Evolutionary conservation across 2,888 invertebrate species (phyloP).

Genomic region (Ennomos fuscantarius): DNA sequence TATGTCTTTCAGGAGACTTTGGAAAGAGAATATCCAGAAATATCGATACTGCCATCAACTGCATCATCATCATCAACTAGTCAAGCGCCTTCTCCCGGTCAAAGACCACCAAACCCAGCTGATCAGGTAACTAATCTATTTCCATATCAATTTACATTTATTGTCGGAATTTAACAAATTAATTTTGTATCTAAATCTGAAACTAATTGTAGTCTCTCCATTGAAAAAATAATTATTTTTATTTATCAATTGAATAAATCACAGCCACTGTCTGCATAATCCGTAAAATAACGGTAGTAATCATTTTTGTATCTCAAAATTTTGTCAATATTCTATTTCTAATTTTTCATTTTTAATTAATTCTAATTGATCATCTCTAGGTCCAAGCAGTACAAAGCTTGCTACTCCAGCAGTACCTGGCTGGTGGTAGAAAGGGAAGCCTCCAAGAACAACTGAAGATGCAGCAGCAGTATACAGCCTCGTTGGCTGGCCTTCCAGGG

Average conservation of each 20-base stretch:
- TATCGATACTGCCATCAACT: constrained; percentile 82
- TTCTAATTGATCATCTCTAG: constrained; percentile 44
- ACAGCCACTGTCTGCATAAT: too few relatives aligned
- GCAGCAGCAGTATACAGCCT: constrained; percentile 80
- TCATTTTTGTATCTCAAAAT: too few relatives aligned
- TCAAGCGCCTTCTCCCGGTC: constrained; percentile 74
- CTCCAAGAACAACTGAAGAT: constrained; percentile 79
- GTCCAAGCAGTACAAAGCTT: constrained; percentile 82
- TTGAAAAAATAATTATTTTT: too few relatives aligned
- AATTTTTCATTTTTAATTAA: background rate
- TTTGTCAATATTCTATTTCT: background rate
- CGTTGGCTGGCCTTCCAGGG: constrained; percentile 74
- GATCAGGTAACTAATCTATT: constrained; percentile 64
- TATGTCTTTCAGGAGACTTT: constrained; percentile 73
- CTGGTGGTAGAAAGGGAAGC: constrained; percentile 74
- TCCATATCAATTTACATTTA: too few relatives aligned
- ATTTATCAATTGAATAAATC: too few relatives aligned
- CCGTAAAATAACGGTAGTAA: too few relatives aligned
- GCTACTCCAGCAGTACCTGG: constrained; percentile 77
- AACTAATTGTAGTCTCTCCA: too few relatives aligned
- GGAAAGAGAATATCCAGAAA: constrained; percentile 82
- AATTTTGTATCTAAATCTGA: too few relatives aligned
- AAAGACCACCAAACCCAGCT: constrained; percentile 75
- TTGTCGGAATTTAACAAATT: too few relatives aligned
- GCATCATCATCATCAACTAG: constrained; percentile 73